A percentile compares a stretch with the other conserved stretches of the same genome.
Conservation (phyloP, 2,113 vertebrate species). For the Neolamprologus fasciatus region DNA sequence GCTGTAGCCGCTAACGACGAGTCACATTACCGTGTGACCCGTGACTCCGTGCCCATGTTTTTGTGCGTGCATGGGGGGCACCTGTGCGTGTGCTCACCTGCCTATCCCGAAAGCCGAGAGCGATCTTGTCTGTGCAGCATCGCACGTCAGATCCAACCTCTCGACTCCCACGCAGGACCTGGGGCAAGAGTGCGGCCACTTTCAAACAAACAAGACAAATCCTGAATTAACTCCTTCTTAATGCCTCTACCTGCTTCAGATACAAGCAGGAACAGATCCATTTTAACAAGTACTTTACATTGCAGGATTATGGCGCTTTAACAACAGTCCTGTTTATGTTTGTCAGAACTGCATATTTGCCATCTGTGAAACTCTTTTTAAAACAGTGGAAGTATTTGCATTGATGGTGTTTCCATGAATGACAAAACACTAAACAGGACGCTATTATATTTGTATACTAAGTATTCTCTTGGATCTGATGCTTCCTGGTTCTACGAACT, state of each 20-base stretch:
- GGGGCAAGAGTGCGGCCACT: conserved; percentile 49
- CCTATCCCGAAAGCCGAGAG: conserved; percentile 20
- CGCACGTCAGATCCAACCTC: conserved; percentile 30
- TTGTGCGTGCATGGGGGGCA: background rate
- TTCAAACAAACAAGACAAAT: conserved; percentile 42
- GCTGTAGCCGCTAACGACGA: background rate
- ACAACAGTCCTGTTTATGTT: background rate
- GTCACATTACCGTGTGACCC: background rate
- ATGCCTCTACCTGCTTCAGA: conserved; percentile 7
- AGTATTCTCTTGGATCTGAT: background rate
- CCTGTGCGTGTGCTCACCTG: conserved; percentile 55
- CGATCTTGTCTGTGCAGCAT: conserved; percentile 17
- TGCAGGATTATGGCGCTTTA: background rate
- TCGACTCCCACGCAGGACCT: conserved; percentile 46
- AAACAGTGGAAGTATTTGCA: background rate
- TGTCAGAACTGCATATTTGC: background rate
- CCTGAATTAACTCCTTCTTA: conserved; percentile 42
- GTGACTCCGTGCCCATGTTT: background rate
- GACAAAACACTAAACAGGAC: background rate
- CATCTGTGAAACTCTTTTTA: background rate
- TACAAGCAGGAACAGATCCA: conserved; percentile 43
- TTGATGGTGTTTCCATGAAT: background rate
- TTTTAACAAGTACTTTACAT: background rate
- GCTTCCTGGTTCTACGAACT: background rate
- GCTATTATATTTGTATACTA: background rate